Conservation (phyloP, 2,888 invertebrate species). For the Elgonia sp. region DNA sequence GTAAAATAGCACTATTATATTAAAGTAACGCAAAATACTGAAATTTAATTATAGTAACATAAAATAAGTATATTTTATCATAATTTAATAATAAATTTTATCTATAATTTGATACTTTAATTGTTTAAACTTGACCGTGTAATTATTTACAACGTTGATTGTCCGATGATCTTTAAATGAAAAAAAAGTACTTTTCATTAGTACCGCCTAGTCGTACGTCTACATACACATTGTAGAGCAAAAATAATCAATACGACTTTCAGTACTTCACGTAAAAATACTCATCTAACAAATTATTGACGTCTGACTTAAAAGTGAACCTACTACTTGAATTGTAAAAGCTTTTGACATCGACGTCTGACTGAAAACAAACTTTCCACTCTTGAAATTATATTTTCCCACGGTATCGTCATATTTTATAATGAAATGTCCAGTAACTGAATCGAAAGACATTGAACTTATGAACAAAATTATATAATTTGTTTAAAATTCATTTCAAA, state of each 20-base stretch:
- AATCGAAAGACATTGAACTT: too few species aligned
- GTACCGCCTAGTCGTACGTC: not conserved
- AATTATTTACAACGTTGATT: not conserved
- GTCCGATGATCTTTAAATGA: not conserved
- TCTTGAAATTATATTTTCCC: not conserved
- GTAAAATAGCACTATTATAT: too few species aligned
- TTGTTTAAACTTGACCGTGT: not conserved
- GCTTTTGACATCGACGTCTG: slow-evolving; percentile 7
- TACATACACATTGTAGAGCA: not conserved
- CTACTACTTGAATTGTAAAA: slow-evolving; percentile 23
- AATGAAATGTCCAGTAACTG: too few species aligned
- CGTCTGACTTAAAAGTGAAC: slow-evolving; percentile 42
- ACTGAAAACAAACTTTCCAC: not conserved
- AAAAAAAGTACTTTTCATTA: not conserved
- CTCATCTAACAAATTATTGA: not conserved
- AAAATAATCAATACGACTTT: slow-evolving; percentile 6
- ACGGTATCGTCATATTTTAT: too few species aligned
- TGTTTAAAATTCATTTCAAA: not conserved
- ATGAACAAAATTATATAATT: too few species aligned
- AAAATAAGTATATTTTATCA: too few species aligned
- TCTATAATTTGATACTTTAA: too few species aligned
- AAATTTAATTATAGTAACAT: too few species aligned
- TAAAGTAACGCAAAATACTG: too few species aligned
- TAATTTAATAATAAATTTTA: too few species aligned
- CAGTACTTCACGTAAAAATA: slow-evolving; percentile 21